phyloP scores from a whole-genome alignment of 1,140 invertebrate species.

The Marisa cornuarietis region DNA sequence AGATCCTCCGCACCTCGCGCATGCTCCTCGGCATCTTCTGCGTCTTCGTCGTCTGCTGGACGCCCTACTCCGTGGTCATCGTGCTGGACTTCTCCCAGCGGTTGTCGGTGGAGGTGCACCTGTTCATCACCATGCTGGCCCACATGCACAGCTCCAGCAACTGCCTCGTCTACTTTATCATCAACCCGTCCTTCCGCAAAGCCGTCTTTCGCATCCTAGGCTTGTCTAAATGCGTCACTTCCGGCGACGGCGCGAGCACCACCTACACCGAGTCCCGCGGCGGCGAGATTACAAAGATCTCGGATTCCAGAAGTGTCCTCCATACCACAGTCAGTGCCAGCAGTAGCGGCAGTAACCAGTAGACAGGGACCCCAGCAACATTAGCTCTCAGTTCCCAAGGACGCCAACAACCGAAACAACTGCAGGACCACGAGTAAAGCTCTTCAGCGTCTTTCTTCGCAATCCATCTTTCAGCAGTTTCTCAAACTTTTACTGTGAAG shows the following conservation, averaged over 20 bases:
- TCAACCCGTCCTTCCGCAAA: conserved; percentile 46
- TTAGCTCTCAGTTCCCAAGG: background rate
- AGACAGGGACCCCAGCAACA: background rate
- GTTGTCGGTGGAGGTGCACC: conserved; percentile 46
- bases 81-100: conserved; percentile 44
- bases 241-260: background rate
- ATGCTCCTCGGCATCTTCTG: conserved; percentile 58
- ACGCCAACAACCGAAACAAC: too few relatives aligned
- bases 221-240: conserved; percentile 8
- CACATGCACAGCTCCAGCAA: conserved; percentile 60
- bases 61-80: conserved; percentile 58
- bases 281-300: background rate
- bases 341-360: background rate
- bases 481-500: too few relatives aligned
- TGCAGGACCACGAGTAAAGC: too few relatives aligned
- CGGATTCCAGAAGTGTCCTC: background rate
- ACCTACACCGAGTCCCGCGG: background rate
- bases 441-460: too few relatives aligned
- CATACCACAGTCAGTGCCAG: too few relatives aligned
- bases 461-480: too few relatives aligned
- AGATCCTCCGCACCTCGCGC: conserved; percentile 47
- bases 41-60: conserved; percentile 60
- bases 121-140: conserved; percentile 57
- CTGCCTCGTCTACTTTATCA: conserved; percentile 53
- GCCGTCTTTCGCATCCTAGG: conserved; percentile 18